Percentiles rank a stretch among this genome's conserved stretches.
phyloP scores from a whole-genome alignment of 1,140 invertebrate species.

The Asobara japonica region DNA sequence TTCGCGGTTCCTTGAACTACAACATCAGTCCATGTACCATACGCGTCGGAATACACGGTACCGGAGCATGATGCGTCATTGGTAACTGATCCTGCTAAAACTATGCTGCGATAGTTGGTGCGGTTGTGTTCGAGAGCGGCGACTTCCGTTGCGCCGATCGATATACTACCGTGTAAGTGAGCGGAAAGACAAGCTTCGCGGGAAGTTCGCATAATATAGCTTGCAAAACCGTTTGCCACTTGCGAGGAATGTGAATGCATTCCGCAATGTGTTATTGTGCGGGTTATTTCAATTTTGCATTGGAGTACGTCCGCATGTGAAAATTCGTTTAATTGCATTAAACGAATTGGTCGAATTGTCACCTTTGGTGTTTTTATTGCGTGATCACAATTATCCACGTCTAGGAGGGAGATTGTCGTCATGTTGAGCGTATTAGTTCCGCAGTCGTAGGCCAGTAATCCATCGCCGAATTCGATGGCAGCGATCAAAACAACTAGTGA shows the following conservation, averaged over 20 bases:
- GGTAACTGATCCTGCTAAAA: not conserved
- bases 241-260: not conserved
- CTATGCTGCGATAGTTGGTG: not conserved
- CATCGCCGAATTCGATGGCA: too few relatives aligned
- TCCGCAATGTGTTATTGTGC: not conserved
- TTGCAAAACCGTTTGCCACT: not conserved
- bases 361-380: not conserved
- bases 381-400: not conserved
- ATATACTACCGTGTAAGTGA: not conserved
- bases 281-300: not conserved
- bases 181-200: not conserved
- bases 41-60: conserved; percentile 24
- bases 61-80: conserved; percentile 6
- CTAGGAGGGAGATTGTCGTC: not conserved
- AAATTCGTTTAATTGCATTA: not conserved
- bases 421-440: not conserved
- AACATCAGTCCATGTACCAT: conserved; percentile 29
- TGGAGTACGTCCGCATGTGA: not conserved
- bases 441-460: not conserved
- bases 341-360: not conserved
- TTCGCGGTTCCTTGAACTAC: conserved; percentile 22
- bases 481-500: too few relatives aligned
- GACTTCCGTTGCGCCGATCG: not conserved
- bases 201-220: not conserved
- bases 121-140: not conserved